phyloP scores from a whole-genome alignment of 2,797 vertebrate species.

The Pteronotus mesoamericanus region DNA sequence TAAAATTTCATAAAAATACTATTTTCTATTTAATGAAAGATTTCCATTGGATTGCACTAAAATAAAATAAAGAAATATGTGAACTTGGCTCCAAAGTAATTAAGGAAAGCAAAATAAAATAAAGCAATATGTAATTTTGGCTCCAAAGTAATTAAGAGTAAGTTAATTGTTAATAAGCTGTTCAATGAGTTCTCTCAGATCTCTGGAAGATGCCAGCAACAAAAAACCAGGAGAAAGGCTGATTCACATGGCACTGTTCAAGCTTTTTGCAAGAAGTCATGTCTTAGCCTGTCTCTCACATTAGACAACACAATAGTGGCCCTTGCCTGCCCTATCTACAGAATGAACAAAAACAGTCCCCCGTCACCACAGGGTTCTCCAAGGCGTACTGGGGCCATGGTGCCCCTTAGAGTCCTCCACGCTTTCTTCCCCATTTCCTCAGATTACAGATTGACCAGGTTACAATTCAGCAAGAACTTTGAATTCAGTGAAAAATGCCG shows the following conservation, averaged over 20 bases:
- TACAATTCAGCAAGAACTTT: neutral
- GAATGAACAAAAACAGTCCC: neutral
- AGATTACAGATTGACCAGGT: neutral
- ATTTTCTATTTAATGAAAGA: neutral
- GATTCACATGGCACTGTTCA: fast-evolving
- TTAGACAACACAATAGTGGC: neutral
- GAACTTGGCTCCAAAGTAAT: neutral
- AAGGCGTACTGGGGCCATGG: neutral
- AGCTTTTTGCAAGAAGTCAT: neutral
- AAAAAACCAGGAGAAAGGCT: neutral
- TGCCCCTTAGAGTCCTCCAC: neutral
- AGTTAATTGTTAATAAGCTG: neutral
- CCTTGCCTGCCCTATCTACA: fast-evolving
- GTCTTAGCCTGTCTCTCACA: too few species aligned
- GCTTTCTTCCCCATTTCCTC: neutral
- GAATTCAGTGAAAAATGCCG: neutral
- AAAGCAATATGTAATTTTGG: neutral
- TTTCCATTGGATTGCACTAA: neutral
- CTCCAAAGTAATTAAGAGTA: slow-evolving; percentile 24
- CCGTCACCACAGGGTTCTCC: neutral
- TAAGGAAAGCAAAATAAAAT: neutral
- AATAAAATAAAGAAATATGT: neutral
- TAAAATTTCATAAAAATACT: neutral
- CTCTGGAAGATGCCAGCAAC: neutral
- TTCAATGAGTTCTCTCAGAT: neutral